These are phyloP conservation scores for Pterophyllum scalare DNA, from an alignment of 2,113 vertebrate genomes.

Conservation along the genomic window DNA sequence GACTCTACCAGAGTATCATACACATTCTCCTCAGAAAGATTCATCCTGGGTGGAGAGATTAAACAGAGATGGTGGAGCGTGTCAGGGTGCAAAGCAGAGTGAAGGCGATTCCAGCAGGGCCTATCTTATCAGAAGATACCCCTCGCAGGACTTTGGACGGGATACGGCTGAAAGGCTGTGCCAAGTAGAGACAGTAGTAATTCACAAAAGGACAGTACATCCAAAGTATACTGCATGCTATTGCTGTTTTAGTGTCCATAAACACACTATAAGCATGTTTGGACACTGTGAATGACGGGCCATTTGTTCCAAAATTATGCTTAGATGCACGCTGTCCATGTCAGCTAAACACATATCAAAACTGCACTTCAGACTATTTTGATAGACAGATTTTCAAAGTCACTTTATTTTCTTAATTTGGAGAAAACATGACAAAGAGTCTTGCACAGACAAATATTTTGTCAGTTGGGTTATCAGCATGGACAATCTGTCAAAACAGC, in stretches of 20 bases:
- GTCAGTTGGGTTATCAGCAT: neutral
- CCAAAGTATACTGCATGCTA: neutral
- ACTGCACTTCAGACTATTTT: neutral
- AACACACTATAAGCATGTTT: neutral
- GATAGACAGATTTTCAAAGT: neutral
- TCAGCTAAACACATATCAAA: neutral
- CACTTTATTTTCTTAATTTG: neutral
- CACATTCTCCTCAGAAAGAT: slow-evolving; percentile 23
- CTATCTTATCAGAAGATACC: slow-evolving; percentile 50
- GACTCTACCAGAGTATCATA: slow-evolving; percentile 39
- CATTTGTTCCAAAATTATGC: neutral
- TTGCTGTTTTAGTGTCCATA: neutral
- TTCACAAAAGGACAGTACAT: slow-evolving; percentile 44
- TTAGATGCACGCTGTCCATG: too few species aligned
- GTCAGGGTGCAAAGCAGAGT: slow-evolving; percentile 23
- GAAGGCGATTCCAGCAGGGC: neutral
- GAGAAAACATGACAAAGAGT: neutral
- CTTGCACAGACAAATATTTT: neutral
- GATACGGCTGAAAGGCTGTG: slow-evolving; percentile 8
- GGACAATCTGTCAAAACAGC: neutral
- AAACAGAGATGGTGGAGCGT: neutral
- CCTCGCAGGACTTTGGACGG: slow-evolving; percentile 63
- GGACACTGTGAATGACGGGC: neutral
- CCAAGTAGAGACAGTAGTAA: slow-evolving; percentile 7
- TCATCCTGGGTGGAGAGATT: slow-evolving; percentile 71